These are phyloP conservation scores for Melipona beecheii DNA, from an alignment of 2,888 invertebrate species.

Conservation along the genomic window DNA sequence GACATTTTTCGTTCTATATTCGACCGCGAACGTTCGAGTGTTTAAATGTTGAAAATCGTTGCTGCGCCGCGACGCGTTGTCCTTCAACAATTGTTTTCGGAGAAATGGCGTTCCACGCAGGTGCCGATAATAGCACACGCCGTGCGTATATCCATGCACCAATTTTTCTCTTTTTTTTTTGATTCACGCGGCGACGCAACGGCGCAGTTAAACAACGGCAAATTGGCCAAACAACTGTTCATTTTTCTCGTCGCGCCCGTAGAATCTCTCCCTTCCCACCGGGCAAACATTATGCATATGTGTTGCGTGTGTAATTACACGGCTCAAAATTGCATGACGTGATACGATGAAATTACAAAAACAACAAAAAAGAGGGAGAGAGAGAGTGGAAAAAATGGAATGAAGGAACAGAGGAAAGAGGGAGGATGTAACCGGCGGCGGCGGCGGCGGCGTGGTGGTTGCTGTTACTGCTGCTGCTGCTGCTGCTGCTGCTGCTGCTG, in stretches of 20 bases:
- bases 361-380: not conserved
- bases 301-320: constrained; percentile 50
- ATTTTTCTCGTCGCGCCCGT: constrained; percentile 24
- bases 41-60: not conserved
- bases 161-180: not conserved
- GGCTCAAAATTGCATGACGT: constrained; percentile 50
- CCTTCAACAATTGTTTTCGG: not conserved
- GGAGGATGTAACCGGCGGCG: not conserved
- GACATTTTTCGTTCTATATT: not conserved
- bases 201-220: constrained; percentile 28
- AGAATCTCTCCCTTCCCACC: constrained; percentile 20
- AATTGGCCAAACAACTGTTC: constrained; percentile 25
- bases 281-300: constrained; percentile 33
- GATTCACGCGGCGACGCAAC: not conserved
- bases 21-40: not conserved
- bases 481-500: not conserved
- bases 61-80: not conserved
- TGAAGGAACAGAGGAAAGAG: not conserved
- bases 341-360: constrained; percentile 35
- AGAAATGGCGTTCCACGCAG: not conserved
- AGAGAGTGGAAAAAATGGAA: not conserved
- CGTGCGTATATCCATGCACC: not conserved
- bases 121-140: not conserved
- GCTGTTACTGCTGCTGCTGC: constrained; percentile 1
- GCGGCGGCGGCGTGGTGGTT: not conserved